Base-by-base conservation (phyloP, 1,140 invertebrate species). In the Aphidius gifuensis region DNA sequence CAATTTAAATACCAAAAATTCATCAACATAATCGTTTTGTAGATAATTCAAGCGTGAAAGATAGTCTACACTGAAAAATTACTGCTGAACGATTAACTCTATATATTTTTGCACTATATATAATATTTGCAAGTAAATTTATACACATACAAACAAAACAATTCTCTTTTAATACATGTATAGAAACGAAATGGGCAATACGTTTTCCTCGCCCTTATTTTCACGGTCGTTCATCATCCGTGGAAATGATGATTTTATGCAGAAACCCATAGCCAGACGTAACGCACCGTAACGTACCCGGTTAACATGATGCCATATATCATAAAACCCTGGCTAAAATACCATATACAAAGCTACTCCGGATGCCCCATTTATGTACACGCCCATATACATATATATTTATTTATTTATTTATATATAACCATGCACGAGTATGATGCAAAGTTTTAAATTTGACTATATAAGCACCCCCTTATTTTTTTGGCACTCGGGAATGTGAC, bases 211-310 rank as follows among this genome's bases (percentile, higher is more conserved):
- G 61, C 56, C 61, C 71, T 69, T 69, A 55, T 64, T 69, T 66
- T 67, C 67, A 57, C 64, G 62, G 65, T 69, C 71, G 71, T 73
- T 66, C 71, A 73, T 73, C 71, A 73, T 55, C 53, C 67, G 68
- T 69, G 69, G 64, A 67, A 76, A 73, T 68, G 73, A 77, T 75
- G 71, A 76, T 77, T 76, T 76, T 74, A 77, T 76, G 66, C 71
- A 70, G 70, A 62, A 59, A 50, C 38, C 45, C 58, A 5, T 69
- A 66, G 66, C 67, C 61, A 64, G 58, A 67, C 67, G 68, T 71
- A 72, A 70, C 68, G 69, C 68, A 71, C 66, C 65, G 59, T 55
- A 55, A 55, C 53, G 53, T 39, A 53, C 50, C 50, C 38, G 58
- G 40, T 55, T 55, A 55, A 55, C 53, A 16, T 21, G 40, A 21